Evolutionary conservation across 2,113 vertebrate species (phyloP).

Genomic region (Dicaeum eximium): DNA sequence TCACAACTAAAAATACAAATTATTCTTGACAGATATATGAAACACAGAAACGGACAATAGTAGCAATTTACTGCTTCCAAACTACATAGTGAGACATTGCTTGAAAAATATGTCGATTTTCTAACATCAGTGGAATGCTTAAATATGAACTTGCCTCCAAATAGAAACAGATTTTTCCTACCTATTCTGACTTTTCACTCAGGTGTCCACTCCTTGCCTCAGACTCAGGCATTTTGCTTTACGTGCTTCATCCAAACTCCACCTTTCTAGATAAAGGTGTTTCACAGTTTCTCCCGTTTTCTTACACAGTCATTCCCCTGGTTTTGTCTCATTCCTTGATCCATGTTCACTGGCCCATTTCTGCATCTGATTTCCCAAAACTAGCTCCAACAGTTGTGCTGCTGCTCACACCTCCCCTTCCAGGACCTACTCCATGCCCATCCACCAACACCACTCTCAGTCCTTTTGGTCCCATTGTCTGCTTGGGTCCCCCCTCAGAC

Average conservation of each 20-base stretch:
- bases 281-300: background rate
- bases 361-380: background rate
- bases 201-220: background rate
- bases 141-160: background rate
- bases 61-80: background rate
- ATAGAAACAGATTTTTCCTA: background rate
- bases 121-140: background rate
- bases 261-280: too few relatives aligned
- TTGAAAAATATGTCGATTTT: background rate
- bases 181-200: background rate
- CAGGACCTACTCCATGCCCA: background rate
- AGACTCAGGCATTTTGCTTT: background rate
- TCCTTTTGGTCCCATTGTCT: accelerated
- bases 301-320: background rate
- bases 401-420: background rate
- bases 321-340: background rate
- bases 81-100: background rate
- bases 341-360: background rate
- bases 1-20: background rate
- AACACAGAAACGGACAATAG: background rate
- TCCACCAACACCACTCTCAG: background rate
- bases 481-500: background rate
- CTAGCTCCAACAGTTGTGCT: accelerated
- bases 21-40: background rate
- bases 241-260: background rate